phyloP scores from a whole-genome alignment of 2,888 invertebrate species.

The Oscheius sp. region DNA sequence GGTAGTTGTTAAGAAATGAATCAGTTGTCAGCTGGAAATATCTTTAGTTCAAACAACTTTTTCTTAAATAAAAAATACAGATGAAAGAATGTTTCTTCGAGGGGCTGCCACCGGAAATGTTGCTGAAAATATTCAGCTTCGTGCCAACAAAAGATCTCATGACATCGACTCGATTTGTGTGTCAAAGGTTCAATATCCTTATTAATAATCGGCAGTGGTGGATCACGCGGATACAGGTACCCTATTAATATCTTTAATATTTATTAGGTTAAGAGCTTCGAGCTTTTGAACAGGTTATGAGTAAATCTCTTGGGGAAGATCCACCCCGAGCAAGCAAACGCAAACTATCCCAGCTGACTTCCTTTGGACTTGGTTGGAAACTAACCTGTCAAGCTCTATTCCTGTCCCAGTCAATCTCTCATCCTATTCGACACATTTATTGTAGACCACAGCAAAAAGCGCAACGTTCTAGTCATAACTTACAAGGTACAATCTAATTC shows the following conservation, averaged over 20 bases:
- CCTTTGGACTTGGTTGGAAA: no score
- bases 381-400: no score
- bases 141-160: conserved; percentile 24
- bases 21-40: no score
- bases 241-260: not conserved
- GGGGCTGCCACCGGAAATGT: conserved; percentile 30
- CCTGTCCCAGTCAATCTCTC: no score
- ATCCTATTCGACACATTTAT: no score
- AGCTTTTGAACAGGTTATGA: no score
- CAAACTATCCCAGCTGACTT: no score
- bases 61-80: not conserved
- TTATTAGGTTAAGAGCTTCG: not conserved
- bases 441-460: no score
- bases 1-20: not conserved
- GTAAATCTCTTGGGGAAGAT: no score
- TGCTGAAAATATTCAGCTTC: conserved; percentile 17
- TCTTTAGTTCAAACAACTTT: no score
- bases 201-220: conserved; percentile 44
- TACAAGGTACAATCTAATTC: not conserved
- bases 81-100: conserved; percentile 16
- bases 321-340: no score
- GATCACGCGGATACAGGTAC: conserved; percentile 39
- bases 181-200: conserved; percentile 42
- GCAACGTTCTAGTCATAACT: no score
- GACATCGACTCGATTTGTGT: conserved; percentile 31